A percentile compares a stretch with the other conserved stretches of the same genome.
These are phyloP conservation scores for Drosophila suzukii DNA, from an alignment of 1,140 invertebrate genomes.

Conservation along the genomic window DNA sequence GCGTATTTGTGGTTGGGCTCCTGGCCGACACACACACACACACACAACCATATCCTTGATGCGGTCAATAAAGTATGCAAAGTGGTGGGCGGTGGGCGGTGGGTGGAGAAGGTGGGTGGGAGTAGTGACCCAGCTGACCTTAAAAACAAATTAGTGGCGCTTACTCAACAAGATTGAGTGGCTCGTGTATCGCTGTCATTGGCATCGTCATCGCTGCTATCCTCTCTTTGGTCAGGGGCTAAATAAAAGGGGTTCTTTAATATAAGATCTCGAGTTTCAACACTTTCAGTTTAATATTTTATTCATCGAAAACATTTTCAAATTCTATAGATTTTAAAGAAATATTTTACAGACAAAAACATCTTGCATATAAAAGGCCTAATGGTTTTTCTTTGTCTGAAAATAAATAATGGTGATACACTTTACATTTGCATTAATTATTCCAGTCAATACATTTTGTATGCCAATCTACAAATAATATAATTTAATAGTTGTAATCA, in stretches of 20 bases:
- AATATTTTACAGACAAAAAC: too few species aligned
- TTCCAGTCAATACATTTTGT: too few species aligned
- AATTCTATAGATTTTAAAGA: too few species aligned
- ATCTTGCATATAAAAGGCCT: too few species aligned
- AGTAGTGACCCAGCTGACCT: conserved; percentile 38
- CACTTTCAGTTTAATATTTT: too few species aligned
- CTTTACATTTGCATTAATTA: too few species aligned
- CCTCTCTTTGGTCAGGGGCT: conserved; percentile 6
- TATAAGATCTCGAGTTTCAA: too few species aligned
- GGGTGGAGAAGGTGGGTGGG: background rate
- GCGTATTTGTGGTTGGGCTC: conserved; percentile 58
- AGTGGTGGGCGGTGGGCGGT: conserved; percentile 15
- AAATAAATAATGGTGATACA: too few species aligned
- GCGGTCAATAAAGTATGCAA: conserved; percentile 79
- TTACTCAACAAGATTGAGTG: conserved; percentile 79
- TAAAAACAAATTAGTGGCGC: conserved; percentile 78
- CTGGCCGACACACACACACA: conserved; percentile 43
- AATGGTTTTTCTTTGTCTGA: too few species aligned
- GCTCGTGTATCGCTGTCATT: conserved; percentile 66
- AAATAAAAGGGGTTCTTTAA: background rate
- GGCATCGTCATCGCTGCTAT: conserved; percentile 39
- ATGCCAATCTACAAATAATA: too few species aligned
- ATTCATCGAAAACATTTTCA: too few species aligned
- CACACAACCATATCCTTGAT: conserved; percentile 24
- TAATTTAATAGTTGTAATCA: too few species aligned